Evolutionary conservation across 2,113 vertebrate species (phyloP), one percentile per base, ranked within the genome.

Genomic region (Misgurnus anguillicaudatus): DNA sequence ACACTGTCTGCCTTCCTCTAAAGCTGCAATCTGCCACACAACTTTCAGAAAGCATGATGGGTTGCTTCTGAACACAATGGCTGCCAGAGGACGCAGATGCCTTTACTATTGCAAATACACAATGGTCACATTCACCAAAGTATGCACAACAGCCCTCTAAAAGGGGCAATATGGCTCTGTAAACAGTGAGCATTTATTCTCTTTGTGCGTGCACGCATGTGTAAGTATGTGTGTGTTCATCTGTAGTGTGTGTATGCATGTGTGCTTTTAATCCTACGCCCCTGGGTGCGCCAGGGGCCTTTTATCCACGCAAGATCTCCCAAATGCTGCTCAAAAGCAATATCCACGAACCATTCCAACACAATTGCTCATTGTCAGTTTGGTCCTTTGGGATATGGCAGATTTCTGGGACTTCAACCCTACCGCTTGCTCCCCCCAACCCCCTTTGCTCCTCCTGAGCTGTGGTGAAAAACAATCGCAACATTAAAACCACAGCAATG

Each of bases 281-380:
- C 87, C 87, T 79, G 70, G 87, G 87, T 90, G 84, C 81, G 79
- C 83, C 86, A 84, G 87, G 85, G 89, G 88, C 86, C 85, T 82
- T 85, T 92, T 90, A 89, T 90, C 89, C 86, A 87, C 2, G 83
- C 89, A 86, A 84, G 82, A 93, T 89, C 88, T 91, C 87, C 86
- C 86, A 91, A 90, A 93, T 88, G 87, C 89, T 85, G 86, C 89
- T 87, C 84, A 90, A 91, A 93, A 89, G 87, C 85, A 90, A 90
- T 87, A 87, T 86, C 87, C 86, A 82, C 67, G 80, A 86, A 70
- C 81, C 75, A 90, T 89, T 90, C 89, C 88, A 89, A 85, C 88
- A 92, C 89, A 90, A 90, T 86, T 73, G 78, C 79, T 81, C 77
- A 86, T 85, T 86, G 86, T 84, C 76, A 64, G 71, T 67, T 73